Percentiles rank a stretch among this genome's conserved stretches.
phyloP scores from a whole-genome alignment of 64 coral and sea anemone species.

The Pachyseris speciosa region DNA sequence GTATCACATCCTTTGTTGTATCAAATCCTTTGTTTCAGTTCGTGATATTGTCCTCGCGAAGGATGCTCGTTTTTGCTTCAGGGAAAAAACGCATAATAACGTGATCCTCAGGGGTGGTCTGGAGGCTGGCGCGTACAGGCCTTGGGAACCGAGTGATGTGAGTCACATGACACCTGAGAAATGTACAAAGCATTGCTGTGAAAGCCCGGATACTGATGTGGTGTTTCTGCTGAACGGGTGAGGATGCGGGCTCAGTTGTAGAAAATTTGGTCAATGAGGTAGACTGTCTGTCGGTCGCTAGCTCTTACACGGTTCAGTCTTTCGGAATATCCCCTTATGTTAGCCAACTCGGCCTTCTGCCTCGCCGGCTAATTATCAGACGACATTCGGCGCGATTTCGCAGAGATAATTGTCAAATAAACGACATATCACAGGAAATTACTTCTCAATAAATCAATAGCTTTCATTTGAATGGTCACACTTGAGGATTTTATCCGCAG shows the following conservation, averaged over 20 bases:
- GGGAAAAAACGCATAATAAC: conserved; percentile 1
- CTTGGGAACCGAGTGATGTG: conserved; percentile 31
- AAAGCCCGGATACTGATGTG: conserved; percentile 10
- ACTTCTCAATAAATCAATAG: too few relatives aligned
- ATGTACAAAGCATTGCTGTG: conserved; percentile 55
- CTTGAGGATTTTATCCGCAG: too few relatives aligned
- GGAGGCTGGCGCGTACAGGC: conserved; percentile 56
- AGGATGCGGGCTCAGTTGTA: background rate
- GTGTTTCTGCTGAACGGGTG: conserved; percentile 44
- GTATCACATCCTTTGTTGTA: background rate
- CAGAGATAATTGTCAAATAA: too few relatives aligned
- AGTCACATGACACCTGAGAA: conserved; percentile 38
- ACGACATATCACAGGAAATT: too few relatives aligned
- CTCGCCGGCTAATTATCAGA: too few relatives aligned
- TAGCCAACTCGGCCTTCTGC: too few relatives aligned
- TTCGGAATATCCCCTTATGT: too few relatives aligned
- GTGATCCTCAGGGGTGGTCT: conserved; percentile 15
- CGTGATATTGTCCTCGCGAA: background rate
- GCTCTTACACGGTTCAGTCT: too few relatives aligned
- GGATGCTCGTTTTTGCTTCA: background rate
- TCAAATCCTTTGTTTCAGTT: background rate
- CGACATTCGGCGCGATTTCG: too few relatives aligned
- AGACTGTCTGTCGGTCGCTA: too few relatives aligned
- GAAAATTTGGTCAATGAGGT: too few relatives aligned
- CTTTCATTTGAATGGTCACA: too few relatives aligned